Conservation (phyloP, 1,140 invertebrate genomes). For the Drosophila repletoides region DNA sequence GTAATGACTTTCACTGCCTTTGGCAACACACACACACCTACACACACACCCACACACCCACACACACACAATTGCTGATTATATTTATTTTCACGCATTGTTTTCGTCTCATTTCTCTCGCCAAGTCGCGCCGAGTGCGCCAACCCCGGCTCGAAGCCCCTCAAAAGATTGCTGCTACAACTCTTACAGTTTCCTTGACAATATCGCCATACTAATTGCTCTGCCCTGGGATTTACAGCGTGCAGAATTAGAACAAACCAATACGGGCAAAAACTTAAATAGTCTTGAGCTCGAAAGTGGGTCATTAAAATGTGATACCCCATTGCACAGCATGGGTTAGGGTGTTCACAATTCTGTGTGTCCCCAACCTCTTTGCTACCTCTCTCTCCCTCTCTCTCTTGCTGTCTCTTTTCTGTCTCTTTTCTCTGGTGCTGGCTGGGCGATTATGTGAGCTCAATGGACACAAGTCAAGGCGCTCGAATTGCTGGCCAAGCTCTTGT, state of each 20-base stretch:
- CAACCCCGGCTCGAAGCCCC: conserved; percentile 40
- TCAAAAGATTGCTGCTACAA: conserved; percentile 28
- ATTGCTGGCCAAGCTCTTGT: conserved; percentile 56
- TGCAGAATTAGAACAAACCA: conserved; percentile 70
- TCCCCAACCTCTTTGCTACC: not conserved
- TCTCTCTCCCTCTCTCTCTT: not conserved
- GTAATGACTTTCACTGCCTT: conserved; percentile 69
- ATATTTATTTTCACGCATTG: conserved; percentile 12
- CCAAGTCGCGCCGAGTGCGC: conserved; percentile 4
- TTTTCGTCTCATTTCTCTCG: conserved; percentile 13
- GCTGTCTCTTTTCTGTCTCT: not conserved
- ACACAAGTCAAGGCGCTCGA: conserved; percentile 71
- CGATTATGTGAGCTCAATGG: conserved; percentile 67
- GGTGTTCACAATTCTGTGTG: not conserved
- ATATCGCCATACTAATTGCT: conserved; percentile 67
- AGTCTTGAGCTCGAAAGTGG: conserved; percentile 73
- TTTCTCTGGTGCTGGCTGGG: not conserved
- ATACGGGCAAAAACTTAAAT: conserved; percentile 66
- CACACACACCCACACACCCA: too few species aligned
- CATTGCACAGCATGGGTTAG: conserved; percentile 11
- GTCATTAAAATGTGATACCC: conserved; percentile 77
- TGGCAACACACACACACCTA: too few species aligned
- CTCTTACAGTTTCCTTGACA: conserved; percentile 71
- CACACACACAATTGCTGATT: not conserved
- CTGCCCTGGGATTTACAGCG: conserved; percentile 60